phyloP scores from a whole-genome alignment of 2,888 invertebrate genomes.

The Agrenia bidenticulata region DNA sequence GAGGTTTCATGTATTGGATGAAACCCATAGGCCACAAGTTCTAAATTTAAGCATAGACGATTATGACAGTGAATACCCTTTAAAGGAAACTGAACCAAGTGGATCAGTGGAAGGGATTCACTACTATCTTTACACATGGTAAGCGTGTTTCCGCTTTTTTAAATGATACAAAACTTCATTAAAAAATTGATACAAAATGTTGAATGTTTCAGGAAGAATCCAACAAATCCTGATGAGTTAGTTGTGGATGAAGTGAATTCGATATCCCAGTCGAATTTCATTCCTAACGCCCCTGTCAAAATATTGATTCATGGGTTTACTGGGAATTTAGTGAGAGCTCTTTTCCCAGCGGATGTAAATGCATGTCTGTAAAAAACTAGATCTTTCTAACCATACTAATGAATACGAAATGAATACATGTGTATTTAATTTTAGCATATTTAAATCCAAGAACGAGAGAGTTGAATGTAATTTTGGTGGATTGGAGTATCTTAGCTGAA shows the following conservation, averaged over 20 bases:
- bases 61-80: no score
- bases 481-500: slow-evolving; percentile 58
- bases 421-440: not conserved
- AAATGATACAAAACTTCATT: no score
- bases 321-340: no score
- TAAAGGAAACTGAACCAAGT: no score
- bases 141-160: not conserved
- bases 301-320: slow-evolving; percentile 26
- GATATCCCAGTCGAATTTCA: slow-evolving; percentile 7
- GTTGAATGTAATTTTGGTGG: slow-evolving; percentile 59
- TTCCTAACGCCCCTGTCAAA: slow-evolving; percentile 12
- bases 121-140: slow-evolving; percentile 24
- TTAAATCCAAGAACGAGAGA: slow-evolving; percentile 9
- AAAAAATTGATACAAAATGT: no score
- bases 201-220: not conserved
- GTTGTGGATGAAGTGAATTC: slow-evolving; percentile 6
- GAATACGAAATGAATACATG: not conserved
- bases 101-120: not conserved
- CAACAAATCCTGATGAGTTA: not conserved
- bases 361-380: no score
- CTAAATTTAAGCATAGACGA: no score
- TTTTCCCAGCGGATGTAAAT: no score
- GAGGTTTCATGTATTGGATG: no score
- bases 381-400: no score
- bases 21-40: no score